A percentile compares a stretch with the other conserved stretches of the same genome.
phyloP scores from a whole-genome alignment of 2,797 vertebrate genomes.

The Pseudomugil gertrudae region DNA sequence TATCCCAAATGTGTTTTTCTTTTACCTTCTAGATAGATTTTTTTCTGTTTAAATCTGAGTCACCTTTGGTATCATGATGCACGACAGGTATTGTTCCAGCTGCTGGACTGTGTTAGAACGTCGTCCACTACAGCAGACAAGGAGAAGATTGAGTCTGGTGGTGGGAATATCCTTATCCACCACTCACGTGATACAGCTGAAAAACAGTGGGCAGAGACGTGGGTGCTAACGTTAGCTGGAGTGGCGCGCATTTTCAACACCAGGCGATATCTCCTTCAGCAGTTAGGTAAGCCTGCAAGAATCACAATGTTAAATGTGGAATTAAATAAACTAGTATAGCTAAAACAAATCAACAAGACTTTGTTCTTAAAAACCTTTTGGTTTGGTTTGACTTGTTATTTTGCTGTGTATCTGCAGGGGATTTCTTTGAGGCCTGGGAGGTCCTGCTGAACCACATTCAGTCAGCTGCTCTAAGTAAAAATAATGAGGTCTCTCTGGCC shows the following conservation, averaged over 20 bases:
- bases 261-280: constrained; percentile 92
- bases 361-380: neutral
- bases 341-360: neutral
- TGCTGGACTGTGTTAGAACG: constrained; percentile 91
- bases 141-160: constrained; percentile 98
- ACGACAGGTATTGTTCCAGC: constrained; percentile 92
- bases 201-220: constrained; percentile 99
- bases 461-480: constrained; percentile 98
- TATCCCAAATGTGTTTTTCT: neutral
- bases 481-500: constrained; percentile 98
- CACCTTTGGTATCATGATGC: neutral
- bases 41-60: neutral
- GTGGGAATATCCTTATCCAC: constrained; percentile 98
- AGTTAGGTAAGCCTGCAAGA: constrained; percentile 84
- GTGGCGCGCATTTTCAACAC: constrained; percentile 99
- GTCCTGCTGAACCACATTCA: constrained; percentile 97
- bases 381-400: neutral
- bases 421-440: constrained; percentile 98
- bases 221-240: constrained; percentile 96
- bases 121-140: constrained; percentile 98
- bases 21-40: no score
- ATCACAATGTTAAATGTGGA: neutral
- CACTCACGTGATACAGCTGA: constrained; percentile 98
- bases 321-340: neutral
- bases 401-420: constrained; percentile 79